Base-by-base conservation (phyloP, 1,140 invertebrate genomes). In the Hypsibius dujardini region DNA sequence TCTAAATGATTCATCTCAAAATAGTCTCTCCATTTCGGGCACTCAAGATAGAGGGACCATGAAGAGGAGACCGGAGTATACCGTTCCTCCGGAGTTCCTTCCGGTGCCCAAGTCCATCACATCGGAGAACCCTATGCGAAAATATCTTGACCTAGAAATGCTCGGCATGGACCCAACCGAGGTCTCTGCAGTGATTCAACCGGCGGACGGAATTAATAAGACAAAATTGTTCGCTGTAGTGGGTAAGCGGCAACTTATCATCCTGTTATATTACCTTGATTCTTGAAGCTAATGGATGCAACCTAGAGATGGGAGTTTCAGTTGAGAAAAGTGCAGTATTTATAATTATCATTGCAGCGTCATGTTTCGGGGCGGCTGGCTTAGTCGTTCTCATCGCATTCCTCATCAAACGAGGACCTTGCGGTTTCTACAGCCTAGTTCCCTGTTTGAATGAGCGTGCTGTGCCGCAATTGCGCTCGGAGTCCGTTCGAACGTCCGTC, bases 311-410 rank as follows among this genome's bases (percentile, higher is more conserved):
- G 28, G 28, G 28, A 28, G 28, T 28, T 28, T 28, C 28, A 28
- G 28, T 28, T 28, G 28, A 28, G 28, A 28, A 28, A 28, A 28
- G 28, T 28, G 28, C 28, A 28, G 50, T 56, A 56, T 12, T 56
- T 56, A 56, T 56, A n/a, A 56, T 56, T 56, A 56, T 56, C 50
- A 56, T 56, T 56, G 50, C 50, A 56, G 50, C 50, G 7, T 56
- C 50, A 7, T 56, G 50, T 56, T 56, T 56, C 50, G 50, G 50
- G n/a, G 50, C 50, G 50, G 50, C 50, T n/a, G 50, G 50, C 50
- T 7, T 56, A 7, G 7, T 56, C 7, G 50, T n/a, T 56, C 7
- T 56, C 50, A 56, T 56, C n/a, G 50, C 50, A 7, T 56, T 56
- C n/a, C 7, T 56, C 50, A n/a, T 56, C n/a, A 56, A 56, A n/a